These are phyloP conservation scores for Gallinago stenura DNA, from an alignment of 2,797 vertebrate species.

Conservation along the genomic window DNA sequence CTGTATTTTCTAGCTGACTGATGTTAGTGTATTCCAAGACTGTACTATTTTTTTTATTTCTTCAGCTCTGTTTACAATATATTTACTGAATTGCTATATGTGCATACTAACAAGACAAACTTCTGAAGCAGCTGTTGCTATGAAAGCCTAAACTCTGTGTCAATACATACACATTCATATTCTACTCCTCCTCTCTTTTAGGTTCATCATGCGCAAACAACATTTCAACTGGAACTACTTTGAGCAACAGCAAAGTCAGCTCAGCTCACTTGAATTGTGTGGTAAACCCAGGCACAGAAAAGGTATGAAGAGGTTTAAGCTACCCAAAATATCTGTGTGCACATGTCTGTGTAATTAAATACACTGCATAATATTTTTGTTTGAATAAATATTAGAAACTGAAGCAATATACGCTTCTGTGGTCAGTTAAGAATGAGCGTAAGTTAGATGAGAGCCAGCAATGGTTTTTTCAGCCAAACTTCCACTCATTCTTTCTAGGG, in stretches of 20 bases:
- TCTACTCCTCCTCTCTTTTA: slow-evolving; percentile 37
- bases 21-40: neutral
- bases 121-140: neutral
- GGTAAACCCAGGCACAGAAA: slow-evolving; percentile 66
- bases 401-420: neutral
- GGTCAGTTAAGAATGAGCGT: neutral
- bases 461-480: neutral
- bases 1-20: neutral
- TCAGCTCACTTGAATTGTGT: slow-evolving; percentile 61
- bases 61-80: neutral
- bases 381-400: neutral
- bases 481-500: neutral
- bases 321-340: neutral
- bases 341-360: neutral
- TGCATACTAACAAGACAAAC: neutral
- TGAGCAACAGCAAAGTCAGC: slow-evolving; percentile 69
- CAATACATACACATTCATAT: neutral
- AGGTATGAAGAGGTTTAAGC: slow-evolving; percentile 76
- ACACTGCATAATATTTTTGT: neutral
- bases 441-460: neutral
- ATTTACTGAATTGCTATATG: neutral
- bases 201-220: slow-evolving; percentile 58
- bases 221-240: neutral
- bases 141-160: neutral
- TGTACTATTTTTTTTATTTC: neutral